A percentile compares a stretch with the other conserved stretches of the same genome.
These are phyloP conservation scores for Poeciliopsis turneri DNA, from an alignment of 2,797 vertebrate species.

Conservation along the genomic window DNA sequence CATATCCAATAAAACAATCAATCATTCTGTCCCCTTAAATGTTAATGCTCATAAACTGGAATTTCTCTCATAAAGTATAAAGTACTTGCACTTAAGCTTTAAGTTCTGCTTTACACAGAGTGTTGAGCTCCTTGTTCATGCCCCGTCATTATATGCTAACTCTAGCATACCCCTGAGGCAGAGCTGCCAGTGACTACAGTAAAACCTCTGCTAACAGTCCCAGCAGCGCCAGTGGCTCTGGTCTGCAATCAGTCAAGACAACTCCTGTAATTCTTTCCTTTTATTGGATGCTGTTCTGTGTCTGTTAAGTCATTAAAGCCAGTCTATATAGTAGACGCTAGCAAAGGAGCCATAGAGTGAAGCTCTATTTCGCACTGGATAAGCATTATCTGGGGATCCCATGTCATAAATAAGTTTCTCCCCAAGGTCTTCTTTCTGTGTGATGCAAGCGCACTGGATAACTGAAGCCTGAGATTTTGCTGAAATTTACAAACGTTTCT, in stretches of 20 bases:
- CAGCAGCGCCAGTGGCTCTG: slow-evolving; percentile 3
- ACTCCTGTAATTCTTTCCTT: slow-evolving; percentile 10
- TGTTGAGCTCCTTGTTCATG: not conserved
- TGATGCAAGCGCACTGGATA: no score
- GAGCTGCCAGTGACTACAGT: not conserved
- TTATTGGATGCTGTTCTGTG: slow-evolving; percentile 3
- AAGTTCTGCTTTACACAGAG: not conserved
- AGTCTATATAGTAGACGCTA: not conserved
- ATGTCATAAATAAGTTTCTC: no score
- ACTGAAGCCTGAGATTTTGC: no score
- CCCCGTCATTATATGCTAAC: not conserved
- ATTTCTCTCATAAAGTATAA: not conserved
- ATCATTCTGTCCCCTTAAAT: not conserved
- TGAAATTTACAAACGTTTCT: no score
- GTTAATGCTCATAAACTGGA: not conserved
- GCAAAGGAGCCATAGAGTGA: not conserved
- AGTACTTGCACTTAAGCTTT: not conserved
- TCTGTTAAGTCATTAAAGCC: slow-evolving; percentile 16
- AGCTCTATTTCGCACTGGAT: not conserved
- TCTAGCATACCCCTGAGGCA: not conserved
- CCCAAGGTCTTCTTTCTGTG: no score
- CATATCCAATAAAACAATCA: not conserved
- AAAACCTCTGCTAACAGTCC: slow-evolving; percentile 17
- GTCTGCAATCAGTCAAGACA: slow-evolving; percentile 22
- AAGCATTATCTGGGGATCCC: no score